Evolutionary conservation across 2,113 vertebrate genomes (phyloP).

Genomic region (Eonycteris spelaea): DNA sequence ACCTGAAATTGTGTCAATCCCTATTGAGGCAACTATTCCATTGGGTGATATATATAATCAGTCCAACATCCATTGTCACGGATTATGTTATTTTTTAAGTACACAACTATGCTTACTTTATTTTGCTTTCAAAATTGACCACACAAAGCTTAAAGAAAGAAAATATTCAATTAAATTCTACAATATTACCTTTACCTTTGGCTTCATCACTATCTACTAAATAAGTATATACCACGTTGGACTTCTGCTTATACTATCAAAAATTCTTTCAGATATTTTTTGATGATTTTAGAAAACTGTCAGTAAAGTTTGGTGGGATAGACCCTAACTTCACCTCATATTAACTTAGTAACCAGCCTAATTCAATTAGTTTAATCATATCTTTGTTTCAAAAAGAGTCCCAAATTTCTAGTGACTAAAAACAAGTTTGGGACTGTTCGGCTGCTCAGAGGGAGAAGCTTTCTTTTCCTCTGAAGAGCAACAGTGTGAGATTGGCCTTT

Average conservation of each 20-base stretch:
- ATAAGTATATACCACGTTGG: neutral
- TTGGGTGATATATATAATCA: neutral
- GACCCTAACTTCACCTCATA: neutral
- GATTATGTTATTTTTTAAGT: neutral
- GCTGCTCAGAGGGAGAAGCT: rapidly evolving
- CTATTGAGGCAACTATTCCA: neutral
- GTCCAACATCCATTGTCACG: neutral
- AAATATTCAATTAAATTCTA: neutral
- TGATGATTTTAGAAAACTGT: neutral
- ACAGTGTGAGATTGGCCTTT: neutral
- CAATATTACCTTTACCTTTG: neutral
- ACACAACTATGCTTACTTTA: neutral
- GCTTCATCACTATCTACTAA: neutral
- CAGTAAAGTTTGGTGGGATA: neutral
- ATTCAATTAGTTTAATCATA: neutral
- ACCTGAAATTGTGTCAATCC: neutral
- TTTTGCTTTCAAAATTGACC: neutral
- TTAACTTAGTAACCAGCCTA: neutral
- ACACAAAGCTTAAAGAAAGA: neutral
- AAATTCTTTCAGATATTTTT: neutral
- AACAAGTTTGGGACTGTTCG: neutral
- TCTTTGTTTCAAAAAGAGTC: neutral
- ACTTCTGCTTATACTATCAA: neutral
- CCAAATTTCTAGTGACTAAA: neutral
- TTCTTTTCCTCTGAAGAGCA: neutral